Conservation (phyloP, 1,140 invertebrate species). For the Nymphalis io region DNA sequence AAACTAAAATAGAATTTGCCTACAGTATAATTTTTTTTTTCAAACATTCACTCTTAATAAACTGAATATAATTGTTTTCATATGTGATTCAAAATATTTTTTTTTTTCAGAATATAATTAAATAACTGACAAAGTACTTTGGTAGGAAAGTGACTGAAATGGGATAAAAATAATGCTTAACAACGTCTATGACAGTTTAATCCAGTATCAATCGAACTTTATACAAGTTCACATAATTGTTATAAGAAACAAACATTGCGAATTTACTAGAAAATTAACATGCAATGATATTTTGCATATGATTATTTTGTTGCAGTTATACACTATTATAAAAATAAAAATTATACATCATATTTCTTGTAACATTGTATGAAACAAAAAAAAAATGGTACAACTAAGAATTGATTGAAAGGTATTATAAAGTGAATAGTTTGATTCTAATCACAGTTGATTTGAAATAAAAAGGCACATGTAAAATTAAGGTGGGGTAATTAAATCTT, state of each 20-base stretch:
- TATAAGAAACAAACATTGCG: conserved; percentile 33
- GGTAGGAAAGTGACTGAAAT: not conserved
- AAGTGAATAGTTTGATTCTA: conserved; percentile 20
- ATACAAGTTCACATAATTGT: conserved; percentile 34
- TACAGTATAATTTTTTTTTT: no score
- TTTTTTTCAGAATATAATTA: no score
- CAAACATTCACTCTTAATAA: no score
- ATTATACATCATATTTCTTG: conserved; percentile 28
- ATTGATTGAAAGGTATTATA: conserved; percentile 11
- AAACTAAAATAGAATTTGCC: no score
- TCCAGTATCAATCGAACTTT: conserved; percentile 36
- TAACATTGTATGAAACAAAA: conserved; percentile 26
- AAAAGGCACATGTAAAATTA: conserved; percentile 59
- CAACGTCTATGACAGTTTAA: conserved; percentile 41
- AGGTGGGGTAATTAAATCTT: conserved; percentile 40
- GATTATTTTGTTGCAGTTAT: conserved; percentile 20
- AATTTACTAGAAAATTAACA: conserved; percentile 31
- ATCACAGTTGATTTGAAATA: conserved; percentile 29
- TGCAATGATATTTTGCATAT: conserved; percentile 19
- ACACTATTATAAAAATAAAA: conserved; percentile 35
- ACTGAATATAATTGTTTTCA: no score
- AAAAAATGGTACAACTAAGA: conserved; percentile 19
- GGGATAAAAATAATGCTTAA: conserved; percentile 34
- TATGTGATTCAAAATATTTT: no score
- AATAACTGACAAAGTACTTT: not conserved